A percentile compares a stretch with the other conserved stretches of the same genome.
Conservation (phyloP, 2,888 invertebrate species). For the Drosophila kuntzei region DNA sequence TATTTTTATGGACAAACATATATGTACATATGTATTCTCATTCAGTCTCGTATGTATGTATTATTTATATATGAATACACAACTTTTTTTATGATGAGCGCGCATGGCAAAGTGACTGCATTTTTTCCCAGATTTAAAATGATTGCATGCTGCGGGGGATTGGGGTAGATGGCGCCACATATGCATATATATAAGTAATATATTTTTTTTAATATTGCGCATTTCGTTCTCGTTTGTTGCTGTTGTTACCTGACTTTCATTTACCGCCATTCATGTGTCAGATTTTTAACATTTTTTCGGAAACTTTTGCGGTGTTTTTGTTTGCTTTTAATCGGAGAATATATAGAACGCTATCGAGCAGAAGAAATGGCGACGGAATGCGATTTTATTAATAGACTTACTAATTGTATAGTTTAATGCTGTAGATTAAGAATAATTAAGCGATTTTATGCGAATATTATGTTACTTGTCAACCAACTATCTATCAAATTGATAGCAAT, state of each 20-base stretch:
- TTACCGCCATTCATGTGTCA: constrained; percentile 43
- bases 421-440: neutral
- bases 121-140: constrained; percentile 63
- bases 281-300: constrained; percentile 36
- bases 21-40: constrained; percentile 17
- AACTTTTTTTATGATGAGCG: constrained; percentile 58
- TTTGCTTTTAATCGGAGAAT: constrained; percentile 32
- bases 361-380: neutral
- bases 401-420: constrained; percentile 5
- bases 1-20: neutral
- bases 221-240: constrained; percentile 27
- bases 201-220: constrained; percentile 28
- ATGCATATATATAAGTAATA: constrained; percentile 30
- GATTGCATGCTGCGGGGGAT: constrained; percentile 41
- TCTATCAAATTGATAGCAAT: neutral
- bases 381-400: constrained; percentile 11
- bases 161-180: constrained; percentile 24
- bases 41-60: constrained; percentile 12
- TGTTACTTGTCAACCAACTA: neutral
- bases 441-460: neutral
- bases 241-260: constrained; percentile 45
- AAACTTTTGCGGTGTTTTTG: constrained; percentile 3
- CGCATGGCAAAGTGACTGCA: constrained; percentile 60
- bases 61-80: constrained; percentile 28
- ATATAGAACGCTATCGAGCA: constrained; percentile 10